Base-by-base conservation (phyloP, 1,140 invertebrate genomes). In the Trichogramma pretiosum region DNA sequence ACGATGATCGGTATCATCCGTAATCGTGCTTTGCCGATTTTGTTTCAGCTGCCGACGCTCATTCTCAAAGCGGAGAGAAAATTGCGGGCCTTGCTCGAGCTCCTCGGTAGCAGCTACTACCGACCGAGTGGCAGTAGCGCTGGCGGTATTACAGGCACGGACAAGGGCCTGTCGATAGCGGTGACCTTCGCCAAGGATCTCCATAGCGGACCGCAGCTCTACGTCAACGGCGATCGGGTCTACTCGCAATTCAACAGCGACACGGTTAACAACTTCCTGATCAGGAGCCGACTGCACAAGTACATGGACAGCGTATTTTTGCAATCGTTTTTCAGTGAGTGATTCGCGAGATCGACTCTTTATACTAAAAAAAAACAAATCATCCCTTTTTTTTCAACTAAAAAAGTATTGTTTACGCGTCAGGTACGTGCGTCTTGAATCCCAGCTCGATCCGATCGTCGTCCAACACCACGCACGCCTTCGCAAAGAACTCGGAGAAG, bases 351-450 rank as follows among this genome's bases (percentile, higher is more conserved):
- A 23, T 24, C n/a, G n/a, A n/a, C n/a, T n/a, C n/a, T n/a, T n/a
- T n/a, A n/a, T n/a, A n/a, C n/a, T n/a, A n/a, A 46, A 39, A 44
- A 50, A 37, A 24, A 3, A 24, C 32, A 45, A 43, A 22, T 38
- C 33, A 28, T 39, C 37, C n/a, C n/a, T n/a, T n/a, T 39, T 23
- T 33, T 34, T 16, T 34, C 16, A n/a, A n/a, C 4, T 34, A 34
- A 7, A 7, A 16, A 36, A 8, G 17, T 52, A 10, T 33, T n/a
- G 28, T 52, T 44, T n/a, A n/a, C n/a, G n/a, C n/a, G 36, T 21
- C 9, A 70, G 68, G 65, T 56, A 59, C 60, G 14, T 72, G 68
- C 42, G 54, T 65, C n/a, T 22, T 72, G 16, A 65, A 62, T 18
- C 49, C 56, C 7, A 51, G 55, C 11, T 52, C 46, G 30, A 56